Base-by-base conservation (phyloP, 2,797 vertebrate species). In the Mormyrus hasselquistii region DNA sequence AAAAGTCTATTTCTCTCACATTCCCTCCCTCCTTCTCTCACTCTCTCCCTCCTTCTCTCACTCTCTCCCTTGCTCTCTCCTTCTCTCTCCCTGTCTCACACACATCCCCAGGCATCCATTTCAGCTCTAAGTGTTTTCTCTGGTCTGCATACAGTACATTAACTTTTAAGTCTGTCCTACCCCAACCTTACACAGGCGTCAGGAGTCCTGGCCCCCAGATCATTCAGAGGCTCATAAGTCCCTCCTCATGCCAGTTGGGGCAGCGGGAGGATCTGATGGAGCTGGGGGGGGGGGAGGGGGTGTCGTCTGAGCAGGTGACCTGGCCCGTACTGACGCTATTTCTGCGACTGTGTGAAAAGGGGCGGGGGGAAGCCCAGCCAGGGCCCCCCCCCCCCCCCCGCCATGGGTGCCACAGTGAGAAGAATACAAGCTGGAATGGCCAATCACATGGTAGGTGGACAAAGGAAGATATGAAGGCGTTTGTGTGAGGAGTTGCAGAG, bases 121-220 rank as follows among this genome's bases (percentile, higher is more conserved):
- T 91, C 85, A 86, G 89, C 89, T 90, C 90, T 89, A 92, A 93
- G 91, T 88, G 88, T 91, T 94, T 94, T 93, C 91, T 91, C 92
- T 50, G 85, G 93, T 92, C 92, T 91, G 91, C 93, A 91, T 91
- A 91, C 92, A 94, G 91, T 93, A 94, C 94, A 93, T 94, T 95
- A 94, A 94, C 92, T 93, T 94, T 93, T 92, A 94, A 95, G 93
- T 92, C 90, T 91, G 87, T 90, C 93, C 92, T 93, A 92, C 91
- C 89, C 59, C 41, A 47, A 85, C 73, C 88, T 92, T 93, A 90
- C 92, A 92, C 88, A 88, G 87, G 90, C 92, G 92, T 92, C 94
- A 91, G 92, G 94, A 93, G 91, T 69, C 82, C 92, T 96, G 95
- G 94, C 94, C 87, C 34, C 95, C 95, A 96, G 93, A 93, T 95